A percentile compares a stretch with the other conserved stretches of the same genome.
These are phyloP conservation scores for Heterodera schachtii DNA, from an alignment of 1,140 invertebrate genomes.

Conservation along the genomic window DNA sequence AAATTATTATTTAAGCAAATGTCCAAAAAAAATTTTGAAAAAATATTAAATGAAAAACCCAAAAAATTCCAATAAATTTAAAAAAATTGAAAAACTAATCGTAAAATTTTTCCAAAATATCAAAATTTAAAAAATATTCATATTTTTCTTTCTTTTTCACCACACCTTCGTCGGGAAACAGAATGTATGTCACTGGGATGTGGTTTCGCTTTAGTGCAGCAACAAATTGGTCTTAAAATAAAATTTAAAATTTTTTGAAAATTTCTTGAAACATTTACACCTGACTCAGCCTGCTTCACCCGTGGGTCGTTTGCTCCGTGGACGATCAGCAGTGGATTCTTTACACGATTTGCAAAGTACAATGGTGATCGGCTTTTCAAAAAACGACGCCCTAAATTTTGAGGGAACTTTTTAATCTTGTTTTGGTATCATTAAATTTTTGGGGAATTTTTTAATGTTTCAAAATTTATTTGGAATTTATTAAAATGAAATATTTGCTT, in stretches of 20 bases:
- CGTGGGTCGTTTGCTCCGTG: slow-evolving; percentile 56
- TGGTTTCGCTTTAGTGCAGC: slow-evolving; percentile 55
- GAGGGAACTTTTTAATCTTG: too few species aligned
- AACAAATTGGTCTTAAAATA: slow-evolving; percentile 60
- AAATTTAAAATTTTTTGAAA: slow-evolving; percentile 12
- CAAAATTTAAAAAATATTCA: too few species aligned
- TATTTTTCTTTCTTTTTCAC: too few species aligned
- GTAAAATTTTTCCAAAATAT: too few species aligned
- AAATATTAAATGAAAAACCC: too few species aligned
- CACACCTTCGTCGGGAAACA: slow-evolving; percentile 52
- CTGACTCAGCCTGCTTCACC: slow-evolving; percentile 55
- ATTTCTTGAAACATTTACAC: slow-evolving; percentile 5
- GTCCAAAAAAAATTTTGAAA: too few species aligned
- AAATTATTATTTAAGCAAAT: too few species aligned
- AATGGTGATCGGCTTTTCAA: slow-evolving; percentile 54
- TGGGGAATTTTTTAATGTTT: not conserved
- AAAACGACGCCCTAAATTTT: slow-evolving; percentile 37
- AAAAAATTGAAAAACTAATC: too few species aligned
- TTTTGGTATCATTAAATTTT: not conserved
- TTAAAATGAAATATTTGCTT: too few species aligned
- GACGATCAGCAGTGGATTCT: slow-evolving; percentile 53
- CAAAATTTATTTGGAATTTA: too few species aligned
- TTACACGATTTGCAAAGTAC: slow-evolving; percentile 54
- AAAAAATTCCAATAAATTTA: too few species aligned
- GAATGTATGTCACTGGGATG: slow-evolving; percentile 55